Evolutionary conservation across 2,797 vertebrate species (phyloP), one percentile per base, ranked within the genome.

Genomic region (Coregonus suidteri): DNA sequence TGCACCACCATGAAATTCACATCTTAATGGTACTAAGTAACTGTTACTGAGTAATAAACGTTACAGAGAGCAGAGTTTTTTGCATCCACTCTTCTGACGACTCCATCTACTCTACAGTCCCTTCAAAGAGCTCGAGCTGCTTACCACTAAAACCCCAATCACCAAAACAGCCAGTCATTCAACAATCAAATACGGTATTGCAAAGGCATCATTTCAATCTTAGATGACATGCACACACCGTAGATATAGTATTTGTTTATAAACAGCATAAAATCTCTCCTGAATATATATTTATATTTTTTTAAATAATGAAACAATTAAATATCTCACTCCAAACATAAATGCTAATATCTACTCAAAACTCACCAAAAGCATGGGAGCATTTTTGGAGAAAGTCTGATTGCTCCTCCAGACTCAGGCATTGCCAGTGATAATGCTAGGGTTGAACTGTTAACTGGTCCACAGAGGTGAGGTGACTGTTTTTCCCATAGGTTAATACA

Each of bases 291-390:
- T 25, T 25, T 25, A 25, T 25, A 25, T 25, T 25, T 25, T 25
- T 25, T 25, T 25, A 25, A 25, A 25, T 25, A 25, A 25, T 25
- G 25, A 25, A 25, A 25, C 25, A 25, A 25, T 25, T 25, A 25
- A n/a, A 25, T 3, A 20, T 6, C 18, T 59, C 56, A n/a, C 59
- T 25, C 9, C 13, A 9, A 59, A 25, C 3, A 64, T 25, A 59
- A 64, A 64, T 9, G 11, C n/a, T 64, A 64, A 64, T 25, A 64
- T 25, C 59, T 9, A 13, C 59, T 64, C 20, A 64, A 71, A 71
- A 71, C 68, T 71, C 68, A 71, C 68, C 68, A 9, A 71, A 71
- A 71, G 68, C 9, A 14, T 11, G 4, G 25, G 59, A 64, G 3
- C 20, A 13, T 64, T 25, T 64, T 25, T 64, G 20, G 59, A 64